A percentile compares a stretch with the other conserved stretches of the same genome.
Evolutionary conservation across 2,797 vertebrate species (phyloP).

Genomic region (Gadopsis bispinosus): DNA sequence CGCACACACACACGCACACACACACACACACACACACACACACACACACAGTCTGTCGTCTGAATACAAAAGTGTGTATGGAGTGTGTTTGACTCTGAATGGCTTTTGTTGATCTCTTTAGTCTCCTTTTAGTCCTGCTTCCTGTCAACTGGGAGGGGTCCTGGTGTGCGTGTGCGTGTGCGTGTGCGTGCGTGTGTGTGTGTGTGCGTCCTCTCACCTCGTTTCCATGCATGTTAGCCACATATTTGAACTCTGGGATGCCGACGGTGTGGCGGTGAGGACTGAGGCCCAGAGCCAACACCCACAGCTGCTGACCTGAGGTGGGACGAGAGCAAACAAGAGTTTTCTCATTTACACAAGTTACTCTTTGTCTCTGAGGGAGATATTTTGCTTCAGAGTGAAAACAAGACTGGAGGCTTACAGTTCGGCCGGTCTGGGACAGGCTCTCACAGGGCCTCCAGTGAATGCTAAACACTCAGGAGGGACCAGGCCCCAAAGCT

Average conservation of each 20-base stretch:
- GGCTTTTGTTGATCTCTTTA: slow-evolving; percentile 75
- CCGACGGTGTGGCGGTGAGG: slow-evolving; percentile 90
- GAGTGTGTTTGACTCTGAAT: slow-evolving; percentile 68
- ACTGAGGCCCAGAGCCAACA: slow-evolving; percentile 90
- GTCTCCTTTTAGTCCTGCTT: slow-evolving; percentile 66
- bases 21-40: slow-evolving; percentile 30
- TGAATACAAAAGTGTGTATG: slow-evolving; percentile 51
- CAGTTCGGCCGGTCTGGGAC: too few species aligned
- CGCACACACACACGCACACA: slow-evolving; percentile 43
- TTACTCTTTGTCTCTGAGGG: background rate
- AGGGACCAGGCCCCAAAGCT: background rate
- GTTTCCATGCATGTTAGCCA: slow-evolving; percentile 98
- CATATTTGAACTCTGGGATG: slow-evolving; percentile 98
- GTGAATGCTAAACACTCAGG: background rate
- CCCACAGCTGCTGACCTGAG: slow-evolving; percentile 95
- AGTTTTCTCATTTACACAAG: background rate
- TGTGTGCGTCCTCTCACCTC: slow-evolving; percentile 86
- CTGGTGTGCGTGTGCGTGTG: slow-evolving; percentile 19
- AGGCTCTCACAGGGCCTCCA: too few species aligned
- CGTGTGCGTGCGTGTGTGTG: slow-evolving; percentile 25
- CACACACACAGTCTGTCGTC: slow-evolving; percentile 38
- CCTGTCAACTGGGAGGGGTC: slow-evolving; percentile 65
- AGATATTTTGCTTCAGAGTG: background rate
- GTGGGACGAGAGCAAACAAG: background rate
- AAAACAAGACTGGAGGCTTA: background rate